These are phyloP conservation scores for Spheniscus mendiculus DNA, from an alignment of 2,113 vertebrate genomes.

Conservation along the genomic window DNA sequence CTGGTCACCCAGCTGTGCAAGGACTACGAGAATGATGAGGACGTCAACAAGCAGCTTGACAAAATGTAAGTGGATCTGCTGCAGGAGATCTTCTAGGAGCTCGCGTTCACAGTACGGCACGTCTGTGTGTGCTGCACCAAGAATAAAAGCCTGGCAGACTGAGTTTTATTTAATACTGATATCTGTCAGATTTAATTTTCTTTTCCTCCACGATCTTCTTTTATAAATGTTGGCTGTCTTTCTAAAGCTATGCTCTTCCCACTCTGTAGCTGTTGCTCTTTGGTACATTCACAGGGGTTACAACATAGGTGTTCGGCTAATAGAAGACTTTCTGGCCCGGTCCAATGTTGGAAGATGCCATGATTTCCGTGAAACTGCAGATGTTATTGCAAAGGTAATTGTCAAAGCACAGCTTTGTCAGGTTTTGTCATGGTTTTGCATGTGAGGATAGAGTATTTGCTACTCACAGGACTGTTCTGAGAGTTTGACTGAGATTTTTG, in stretches of 20 bases:
- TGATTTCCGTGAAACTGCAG: slow-evolving; percentile 97
- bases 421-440: neutral
- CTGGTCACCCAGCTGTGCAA: slow-evolving; percentile 98
- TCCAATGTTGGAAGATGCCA: slow-evolving; percentile 96
- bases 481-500: neutral
- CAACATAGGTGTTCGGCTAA: slow-evolving; percentile 96
- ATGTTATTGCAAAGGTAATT: slow-evolving; percentile 96
- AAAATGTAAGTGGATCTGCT: slow-evolving; percentile 86
- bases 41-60: slow-evolving; percentile 98
- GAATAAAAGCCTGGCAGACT: neutral
- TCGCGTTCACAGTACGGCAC: neutral
- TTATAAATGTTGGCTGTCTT: neutral
- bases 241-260: neutral
- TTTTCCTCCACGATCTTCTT: fast-evolving
- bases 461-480: neutral
- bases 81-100: neutral
- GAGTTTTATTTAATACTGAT: neutral
- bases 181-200: neutral
- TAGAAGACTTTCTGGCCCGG: slow-evolving; percentile 97
- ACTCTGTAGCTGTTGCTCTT: neutral
- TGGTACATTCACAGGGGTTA: slow-evolving; percentile 87
- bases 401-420: neutral
- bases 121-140: neutral
- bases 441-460: neutral
- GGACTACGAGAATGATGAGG: slow-evolving; percentile 98